phyloP scores from a whole-genome alignment of 2,113 vertebrate genomes.

The Ailurus styani region DNA sequence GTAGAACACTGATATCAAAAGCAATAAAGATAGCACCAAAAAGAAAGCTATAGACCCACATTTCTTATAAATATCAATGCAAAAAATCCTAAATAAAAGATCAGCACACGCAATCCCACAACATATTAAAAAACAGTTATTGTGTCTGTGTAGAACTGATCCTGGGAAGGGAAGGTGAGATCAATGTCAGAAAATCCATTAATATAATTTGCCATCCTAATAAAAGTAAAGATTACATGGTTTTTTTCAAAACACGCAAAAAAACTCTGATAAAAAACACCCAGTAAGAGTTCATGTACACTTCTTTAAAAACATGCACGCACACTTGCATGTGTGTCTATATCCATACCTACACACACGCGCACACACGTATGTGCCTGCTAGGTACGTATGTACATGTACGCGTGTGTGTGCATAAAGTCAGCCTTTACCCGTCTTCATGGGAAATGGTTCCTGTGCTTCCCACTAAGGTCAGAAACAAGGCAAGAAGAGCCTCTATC shows the following conservation, averaged over 20 bases:
- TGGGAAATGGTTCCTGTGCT: neutral
- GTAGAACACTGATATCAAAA: neutral
- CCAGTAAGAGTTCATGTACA: neutral
- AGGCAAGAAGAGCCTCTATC: neutral
- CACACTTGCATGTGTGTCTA: rapidly evolving
- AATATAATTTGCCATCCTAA: neutral
- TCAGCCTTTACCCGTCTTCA: neutral
- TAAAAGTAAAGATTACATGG: neutral
- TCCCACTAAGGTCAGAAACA: neutral
- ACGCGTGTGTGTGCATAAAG: neutral
- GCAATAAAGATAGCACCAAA: neutral
- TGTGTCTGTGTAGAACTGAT: neutral
- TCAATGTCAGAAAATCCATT: neutral
- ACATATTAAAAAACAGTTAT: neutral
- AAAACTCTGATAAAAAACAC: neutral
- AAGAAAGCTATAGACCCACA: neutral
- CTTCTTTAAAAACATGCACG: neutral
- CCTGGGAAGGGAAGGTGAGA: neutral
- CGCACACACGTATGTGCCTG: rapidly evolving
- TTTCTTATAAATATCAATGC: neutral
- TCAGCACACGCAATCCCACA: neutral
- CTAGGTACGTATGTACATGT: rapidly evolving
- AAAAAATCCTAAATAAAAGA: neutral
- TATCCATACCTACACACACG: rapidly evolving
- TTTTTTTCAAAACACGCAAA: neutral